phyloP scores from a whole-genome alignment of 2,888 invertebrate genomes.

The Agrochola macilenta region DNA sequence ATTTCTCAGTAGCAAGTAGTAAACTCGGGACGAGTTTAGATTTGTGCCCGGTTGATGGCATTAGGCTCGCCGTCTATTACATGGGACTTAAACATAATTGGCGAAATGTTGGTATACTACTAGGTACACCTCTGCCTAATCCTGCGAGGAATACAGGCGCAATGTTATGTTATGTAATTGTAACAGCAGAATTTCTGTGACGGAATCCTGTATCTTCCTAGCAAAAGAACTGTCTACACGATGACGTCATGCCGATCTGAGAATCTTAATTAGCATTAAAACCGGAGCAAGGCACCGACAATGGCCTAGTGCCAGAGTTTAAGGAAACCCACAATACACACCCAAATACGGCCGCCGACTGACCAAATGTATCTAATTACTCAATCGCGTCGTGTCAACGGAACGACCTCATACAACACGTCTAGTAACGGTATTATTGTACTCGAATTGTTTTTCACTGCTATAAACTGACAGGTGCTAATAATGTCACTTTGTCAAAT shows the following conservation, averaged over 20 bases:
- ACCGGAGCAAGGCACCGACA: slow-evolving; percentile 44
- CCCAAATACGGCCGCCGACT: slow-evolving; percentile 35
- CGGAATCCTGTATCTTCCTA: not conserved
- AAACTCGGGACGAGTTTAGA: not conserved
- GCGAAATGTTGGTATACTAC: not conserved
- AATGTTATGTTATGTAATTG: not conserved
- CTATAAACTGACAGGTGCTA: slow-evolving; percentile 2
- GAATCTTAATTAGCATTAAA: slow-evolving; percentile 18
- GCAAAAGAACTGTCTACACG: not conserved
- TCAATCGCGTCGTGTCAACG: slow-evolving; percentile 38
- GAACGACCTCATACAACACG: not conserved
- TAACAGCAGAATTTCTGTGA: not conserved
- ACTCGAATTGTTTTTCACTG: not conserved
- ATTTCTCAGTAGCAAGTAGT: not conserved
- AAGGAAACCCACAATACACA: slow-evolving; percentile 26
- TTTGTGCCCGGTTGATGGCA: not conserved
- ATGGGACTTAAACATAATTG: not conserved
- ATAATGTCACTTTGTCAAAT: not conserved
- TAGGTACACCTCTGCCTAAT: not conserved
- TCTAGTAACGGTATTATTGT: slow-evolving; percentile 33
- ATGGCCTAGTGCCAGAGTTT: slow-evolving; percentile 46
- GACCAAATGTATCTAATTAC: slow-evolving; percentile 35
- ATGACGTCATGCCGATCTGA: slow-evolving; percentile 27
- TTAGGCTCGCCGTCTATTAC: not conserved
- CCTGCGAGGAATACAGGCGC: not conserved